Evolutionary conservation across 2,888 invertebrate species (phyloP).

Genomic region (Carpatolechia fugitivella): DNA sequence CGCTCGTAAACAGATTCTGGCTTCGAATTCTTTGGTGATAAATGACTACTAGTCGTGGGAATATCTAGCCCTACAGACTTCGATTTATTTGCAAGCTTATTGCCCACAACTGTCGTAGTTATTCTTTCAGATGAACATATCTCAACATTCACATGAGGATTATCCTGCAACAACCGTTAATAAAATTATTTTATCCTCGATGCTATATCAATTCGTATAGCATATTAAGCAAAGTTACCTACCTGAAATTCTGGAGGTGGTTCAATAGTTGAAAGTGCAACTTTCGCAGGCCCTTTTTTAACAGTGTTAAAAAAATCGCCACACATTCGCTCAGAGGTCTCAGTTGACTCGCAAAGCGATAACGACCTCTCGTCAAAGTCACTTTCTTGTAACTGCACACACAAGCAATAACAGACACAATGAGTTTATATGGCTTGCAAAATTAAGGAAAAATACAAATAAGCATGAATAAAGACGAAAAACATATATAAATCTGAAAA

Average conservation of each 20-base stretch:
- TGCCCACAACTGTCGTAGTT: slow-evolving; percentile 36
- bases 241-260: slow-evolving; percentile 93
- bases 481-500: not conserved
- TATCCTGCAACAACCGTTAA: slow-evolving; percentile 53
- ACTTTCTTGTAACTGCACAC: slow-evolving; percentile 85
- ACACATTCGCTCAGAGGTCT: slow-evolving; percentile 88
- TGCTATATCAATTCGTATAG: not conserved
- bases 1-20: slow-evolving; percentile 62
- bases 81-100: slow-evolving; percentile 30
- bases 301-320: slow-evolving; percentile 90
- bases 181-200: not conserved
- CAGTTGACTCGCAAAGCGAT: slow-evolving; percentile 88
- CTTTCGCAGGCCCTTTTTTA: slow-evolving; percentile 86
- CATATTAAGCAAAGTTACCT: slow-evolving; percentile 18
- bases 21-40: slow-evolving; percentile 63
- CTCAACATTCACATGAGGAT: slow-evolving; percentile 44
- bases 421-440: not conserved
- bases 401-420: slow-evolving; percentile 9
- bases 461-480: not conserved
- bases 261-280: slow-evolving; percentile 83
- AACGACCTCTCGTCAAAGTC: slow-evolving; percentile 88
- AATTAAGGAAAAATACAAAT: not conserved
- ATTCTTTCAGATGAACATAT: slow-evolving; percentile 46
- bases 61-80: slow-evolving; percentile 39
- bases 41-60: slow-evolving; percentile 43